Percentiles rank a stretch among this genome's conserved stretches.
phyloP scores from a whole-genome alignment of 23 tunicate genomes.

The Phallusia fumigata region DNA sequence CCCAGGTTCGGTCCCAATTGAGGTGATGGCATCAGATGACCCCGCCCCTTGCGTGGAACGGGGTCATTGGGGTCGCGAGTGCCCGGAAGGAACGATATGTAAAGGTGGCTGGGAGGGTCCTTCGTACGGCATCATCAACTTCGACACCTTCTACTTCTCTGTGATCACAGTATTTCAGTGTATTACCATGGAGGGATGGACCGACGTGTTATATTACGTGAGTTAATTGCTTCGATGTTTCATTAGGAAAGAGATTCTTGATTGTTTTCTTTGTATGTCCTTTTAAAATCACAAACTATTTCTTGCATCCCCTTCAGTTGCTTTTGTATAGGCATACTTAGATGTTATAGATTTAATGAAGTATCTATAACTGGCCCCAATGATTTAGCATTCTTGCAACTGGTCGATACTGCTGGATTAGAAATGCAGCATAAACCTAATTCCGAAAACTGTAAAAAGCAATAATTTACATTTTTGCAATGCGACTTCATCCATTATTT shows the following conservation, averaged over 20 bases:
- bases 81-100: conserved; percentile 50
- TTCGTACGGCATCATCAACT: conserved; percentile 88
- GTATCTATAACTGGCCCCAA: too few relatives aligned
- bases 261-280: background rate
- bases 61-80: conserved; percentile 20
- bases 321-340: too few relatives aligned
- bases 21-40: conserved; percentile 39
- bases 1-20: background rate
- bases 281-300: background rate
- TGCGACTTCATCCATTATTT: too few relatives aligned
- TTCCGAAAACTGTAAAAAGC: too few relatives aligned
- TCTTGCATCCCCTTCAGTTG: too few relatives aligned
- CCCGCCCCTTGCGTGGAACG: conserved; percentile 57
- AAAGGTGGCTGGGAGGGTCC: conserved; percentile 91
- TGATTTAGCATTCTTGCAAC: too few relatives aligned
- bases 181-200: conserved; percentile 99
- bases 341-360: too few relatives aligned
- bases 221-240: conserved; percentile 35
- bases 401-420: too few relatives aligned
- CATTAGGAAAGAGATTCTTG: too few relatives aligned
- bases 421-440: too few relatives aligned
- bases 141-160: conserved; percentile 88
- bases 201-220: conserved; percentile 93
- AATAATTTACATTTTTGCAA: too few relatives aligned
- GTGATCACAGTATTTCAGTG: conserved; percentile 98